Conservation (phyloP, 2,113 vertebrate species). For the Aegotheles bennettii region DNA sequence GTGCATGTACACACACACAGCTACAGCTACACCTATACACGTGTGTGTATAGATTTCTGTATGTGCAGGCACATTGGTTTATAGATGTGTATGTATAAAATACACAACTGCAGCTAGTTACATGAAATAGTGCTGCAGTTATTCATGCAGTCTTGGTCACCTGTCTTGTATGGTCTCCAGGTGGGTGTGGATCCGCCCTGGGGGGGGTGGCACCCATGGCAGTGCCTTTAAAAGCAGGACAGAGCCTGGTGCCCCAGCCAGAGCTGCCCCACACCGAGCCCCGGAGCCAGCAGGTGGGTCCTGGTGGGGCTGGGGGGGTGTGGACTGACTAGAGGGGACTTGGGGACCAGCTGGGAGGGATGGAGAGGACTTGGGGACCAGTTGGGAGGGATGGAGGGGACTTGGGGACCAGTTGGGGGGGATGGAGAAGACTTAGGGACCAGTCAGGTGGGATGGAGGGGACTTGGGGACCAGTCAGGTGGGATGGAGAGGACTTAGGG, state of each 20-base stretch:
- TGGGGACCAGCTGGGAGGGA: neutral
- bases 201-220: neutral
- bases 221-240: neutral
- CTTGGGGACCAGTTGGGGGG: neutral
- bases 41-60: neutral
- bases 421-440: too few species aligned
- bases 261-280: neutral
- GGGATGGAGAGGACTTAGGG: neutral
- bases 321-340: neutral
- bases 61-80: too few species aligned
- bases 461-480: neutral
- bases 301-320: neutral
- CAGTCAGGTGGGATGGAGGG: too few species aligned
- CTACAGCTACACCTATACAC: neutral
- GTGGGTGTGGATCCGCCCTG: neutral
- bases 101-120: too few species aligned
- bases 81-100: too few species aligned
- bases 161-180: neutral
- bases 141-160: rapidly evolving
- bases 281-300: neutral
- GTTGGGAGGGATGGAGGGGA: too few species aligned
- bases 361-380: neutral
- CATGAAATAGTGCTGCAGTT: too few species aligned
- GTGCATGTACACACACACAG: too few species aligned
- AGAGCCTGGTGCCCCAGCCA: rapidly evolving